phyloP scores from a whole-genome alignment of 2,113 vertebrate genomes.

The Aix galericulata region DNA sequence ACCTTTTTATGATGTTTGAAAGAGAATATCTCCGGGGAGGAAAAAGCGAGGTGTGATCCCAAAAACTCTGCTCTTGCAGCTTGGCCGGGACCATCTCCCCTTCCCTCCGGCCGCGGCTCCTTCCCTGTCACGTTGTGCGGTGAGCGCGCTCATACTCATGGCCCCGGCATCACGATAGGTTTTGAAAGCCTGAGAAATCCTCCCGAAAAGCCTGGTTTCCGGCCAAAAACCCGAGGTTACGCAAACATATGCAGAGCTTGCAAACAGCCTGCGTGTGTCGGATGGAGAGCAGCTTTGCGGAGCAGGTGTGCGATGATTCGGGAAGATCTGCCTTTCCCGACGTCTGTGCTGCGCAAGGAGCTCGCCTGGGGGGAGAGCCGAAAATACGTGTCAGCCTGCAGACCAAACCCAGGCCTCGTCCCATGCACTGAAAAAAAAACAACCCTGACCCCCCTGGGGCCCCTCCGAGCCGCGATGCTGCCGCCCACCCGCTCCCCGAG shows the following conservation, averaged over 20 bases:
- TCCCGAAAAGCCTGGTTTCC: slow-evolving; percentile 61
- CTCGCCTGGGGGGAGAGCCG: background rate
- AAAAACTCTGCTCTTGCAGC: background rate
- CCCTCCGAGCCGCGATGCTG: background rate
- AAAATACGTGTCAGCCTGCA: background rate
- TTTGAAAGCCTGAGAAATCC: slow-evolving; percentile 66
- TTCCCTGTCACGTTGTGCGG: slow-evolving; percentile 3
- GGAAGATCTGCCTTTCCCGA: background rate
- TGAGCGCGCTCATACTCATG: background rate
- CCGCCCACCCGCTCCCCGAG: background rate
- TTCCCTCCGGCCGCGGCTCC: accelerated
- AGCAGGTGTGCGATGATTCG: slow-evolving; percentile 58
- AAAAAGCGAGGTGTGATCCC: slow-evolving; percentile 44
- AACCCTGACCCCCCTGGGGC: background rate
- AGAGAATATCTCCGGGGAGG: slow-evolving; percentile 26
- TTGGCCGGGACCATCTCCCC: background rate
- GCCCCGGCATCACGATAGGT: background rate
- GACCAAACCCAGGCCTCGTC: background rate
- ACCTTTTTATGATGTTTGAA: slow-evolving; percentile 51
- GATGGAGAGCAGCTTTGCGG: slow-evolving; percentile 19
- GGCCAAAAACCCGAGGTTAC: slow-evolving; percentile 52
- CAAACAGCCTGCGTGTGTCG: slow-evolving; percentile 53
- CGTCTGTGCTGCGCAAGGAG: background rate
- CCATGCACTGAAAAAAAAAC: background rate
- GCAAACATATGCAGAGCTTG: slow-evolving; percentile 38